Percentiles rank a stretch among this genome's conserved stretches.
Conservation (phyloP, 2,797 vertebrate species). For the Buphagus erythrorhynchus region DNA sequence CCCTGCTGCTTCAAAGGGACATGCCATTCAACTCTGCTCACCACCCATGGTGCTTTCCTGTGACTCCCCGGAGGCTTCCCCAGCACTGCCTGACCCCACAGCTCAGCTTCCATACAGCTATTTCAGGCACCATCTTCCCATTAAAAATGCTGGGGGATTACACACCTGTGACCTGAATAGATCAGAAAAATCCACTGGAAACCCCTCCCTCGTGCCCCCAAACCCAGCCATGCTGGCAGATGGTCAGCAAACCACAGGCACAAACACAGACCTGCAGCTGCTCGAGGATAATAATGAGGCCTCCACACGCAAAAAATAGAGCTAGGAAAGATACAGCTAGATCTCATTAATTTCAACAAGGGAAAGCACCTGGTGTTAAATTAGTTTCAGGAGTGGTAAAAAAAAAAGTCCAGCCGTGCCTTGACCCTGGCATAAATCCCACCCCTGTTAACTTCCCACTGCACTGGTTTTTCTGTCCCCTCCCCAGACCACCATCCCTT, state of each 20-base stretch:
- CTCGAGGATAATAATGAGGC: not conserved
- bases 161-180: not conserved
- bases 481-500: accelerated
- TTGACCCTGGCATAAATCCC: not conserved
- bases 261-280: not conserved
- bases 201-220: not conserved
- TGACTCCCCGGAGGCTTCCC: not conserved
- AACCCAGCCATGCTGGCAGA: not conserved
- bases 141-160: not conserved
- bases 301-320: not conserved
- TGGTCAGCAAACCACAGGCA: not conserved
- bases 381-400: not conserved
- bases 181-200: not conserved
- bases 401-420: not conserved
- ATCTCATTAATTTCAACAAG: not conserved
- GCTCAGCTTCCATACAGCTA: not conserved
- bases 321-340: not conserved
- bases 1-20: not conserved
- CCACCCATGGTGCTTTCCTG: not conserved
- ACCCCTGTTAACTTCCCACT: not conserved
- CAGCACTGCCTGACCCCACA: accelerated
- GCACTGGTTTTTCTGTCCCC: not conserved
- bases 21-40: not conserved
- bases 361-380: not conserved
- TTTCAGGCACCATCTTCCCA: not conserved